A percentile compares a stretch with the other conserved stretches of the same genome.
Evolutionary conservation across 2,888 invertebrate genomes (phyloP).

Genomic region (Thalpophila matura): DNA sequence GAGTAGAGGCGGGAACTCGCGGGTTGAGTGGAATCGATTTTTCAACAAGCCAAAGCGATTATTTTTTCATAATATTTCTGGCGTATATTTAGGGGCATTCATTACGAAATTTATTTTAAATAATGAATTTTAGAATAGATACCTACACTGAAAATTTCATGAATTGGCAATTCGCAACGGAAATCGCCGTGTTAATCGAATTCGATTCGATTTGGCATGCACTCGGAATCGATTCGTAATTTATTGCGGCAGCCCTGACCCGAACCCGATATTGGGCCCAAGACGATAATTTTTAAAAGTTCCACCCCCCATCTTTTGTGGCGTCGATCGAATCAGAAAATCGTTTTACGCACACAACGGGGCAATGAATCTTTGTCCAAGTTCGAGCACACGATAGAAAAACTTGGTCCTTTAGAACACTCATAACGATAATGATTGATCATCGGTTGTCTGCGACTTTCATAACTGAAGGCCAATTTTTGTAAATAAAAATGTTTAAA

Average conservation of each 20-base stretch:
- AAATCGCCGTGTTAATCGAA: constrained; percentile 49
- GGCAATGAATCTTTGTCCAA: constrained; percentile 76
- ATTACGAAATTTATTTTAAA: no score
- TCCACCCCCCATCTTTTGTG: constrained; percentile 59
- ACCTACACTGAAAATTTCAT: constrained; percentile 19
- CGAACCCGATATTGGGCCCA: constrained; percentile 62
- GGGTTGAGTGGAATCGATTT: not conserved
- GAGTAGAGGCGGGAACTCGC: not conserved
- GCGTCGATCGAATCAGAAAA: constrained; percentile 65
- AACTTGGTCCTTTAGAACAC: constrained; percentile 63
- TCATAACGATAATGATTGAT: constrained; percentile 61
- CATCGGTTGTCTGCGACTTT: constrained; percentile 42
- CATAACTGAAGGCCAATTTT: no score
- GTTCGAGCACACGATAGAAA: constrained; percentile 68
- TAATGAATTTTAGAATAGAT: no score
- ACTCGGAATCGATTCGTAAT: constrained; percentile 65
- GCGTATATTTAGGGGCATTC: no score
- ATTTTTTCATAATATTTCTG: no score
- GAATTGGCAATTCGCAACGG: constrained; percentile 33
- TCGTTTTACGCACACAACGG: constrained; percentile 68
- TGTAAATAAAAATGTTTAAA: no score
- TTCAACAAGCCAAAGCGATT: no score
- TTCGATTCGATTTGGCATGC: constrained; percentile 48
- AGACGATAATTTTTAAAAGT: constrained; percentile 70
- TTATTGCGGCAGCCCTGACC: constrained; percentile 56